Evolutionary conservation across 92 coral and sea anemone species (phyloP).

Genomic region (Paragorgia papillata): DNA sequence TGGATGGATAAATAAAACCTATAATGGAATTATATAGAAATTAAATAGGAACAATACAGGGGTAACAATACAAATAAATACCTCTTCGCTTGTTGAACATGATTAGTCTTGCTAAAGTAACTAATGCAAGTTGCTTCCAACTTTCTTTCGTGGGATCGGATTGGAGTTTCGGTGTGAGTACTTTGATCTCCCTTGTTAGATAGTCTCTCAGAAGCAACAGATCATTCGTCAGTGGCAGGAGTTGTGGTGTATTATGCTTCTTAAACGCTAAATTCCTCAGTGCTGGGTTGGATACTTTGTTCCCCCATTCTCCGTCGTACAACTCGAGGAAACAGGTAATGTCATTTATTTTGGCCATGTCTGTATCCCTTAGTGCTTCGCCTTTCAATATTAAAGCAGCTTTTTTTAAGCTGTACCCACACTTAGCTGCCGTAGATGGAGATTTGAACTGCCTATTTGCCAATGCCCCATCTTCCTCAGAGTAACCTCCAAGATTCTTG

Average conservation of each 20-base stretch:
- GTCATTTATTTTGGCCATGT: neutral
- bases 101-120: conserved; percentile 48
- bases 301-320: conserved; percentile 1
- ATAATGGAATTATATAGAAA: too few relatives aligned
- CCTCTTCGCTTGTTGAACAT: conserved; percentile 60
- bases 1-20: too few relatives aligned
- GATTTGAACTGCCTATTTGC: neutral
- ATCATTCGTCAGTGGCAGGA: conserved; percentile 2
- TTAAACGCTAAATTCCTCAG: neutral
- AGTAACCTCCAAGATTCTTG: conserved; percentile 16
- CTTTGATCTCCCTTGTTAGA: neutral
- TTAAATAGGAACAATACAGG: too few relatives aligned
- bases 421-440: conserved; percentile 15
- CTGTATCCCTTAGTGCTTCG: neutral
- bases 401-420: conserved; percentile 12
- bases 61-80: too few relatives aligned
- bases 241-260: conserved; percentile 11
- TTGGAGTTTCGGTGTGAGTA: neutral
- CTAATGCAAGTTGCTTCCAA: conserved; percentile 48
- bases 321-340: neutral
- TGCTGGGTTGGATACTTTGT: neutral
- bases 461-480: conserved; percentile 2
- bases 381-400: neutral
- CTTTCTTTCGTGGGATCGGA: neutral
- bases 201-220: neutral